Evolutionary conservation across 2,888 invertebrate species (phyloP).

Genomic region (Cryptocheilus praepositus): DNA sequence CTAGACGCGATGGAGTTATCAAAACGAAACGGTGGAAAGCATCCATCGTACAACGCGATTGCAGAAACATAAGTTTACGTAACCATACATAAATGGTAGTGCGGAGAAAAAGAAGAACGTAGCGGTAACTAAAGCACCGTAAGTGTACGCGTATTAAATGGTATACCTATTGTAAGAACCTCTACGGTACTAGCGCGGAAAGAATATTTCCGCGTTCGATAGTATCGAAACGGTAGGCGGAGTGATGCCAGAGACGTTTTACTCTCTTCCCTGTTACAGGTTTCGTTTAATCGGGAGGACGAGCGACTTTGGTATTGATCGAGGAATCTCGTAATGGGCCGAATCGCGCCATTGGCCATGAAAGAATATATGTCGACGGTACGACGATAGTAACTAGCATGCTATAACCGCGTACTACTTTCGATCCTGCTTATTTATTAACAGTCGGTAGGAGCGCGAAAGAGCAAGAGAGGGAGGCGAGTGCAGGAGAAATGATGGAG

Average conservation of each 20-base stretch:
- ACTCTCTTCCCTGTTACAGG: too few species aligned
- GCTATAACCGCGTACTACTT: conserved; percentile 21
- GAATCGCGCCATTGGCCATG: conserved; percentile 3
- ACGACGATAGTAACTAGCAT: conserved; percentile 10
- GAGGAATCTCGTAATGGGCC: too few species aligned
- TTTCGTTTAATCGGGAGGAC: too few species aligned
- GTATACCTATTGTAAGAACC: too few species aligned
- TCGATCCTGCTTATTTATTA: conserved; percentile 6
- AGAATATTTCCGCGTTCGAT: too few species aligned
- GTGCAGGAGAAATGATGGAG: conserved; percentile 8
- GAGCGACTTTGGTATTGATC: too few species aligned
- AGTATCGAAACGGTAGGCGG: too few species aligned
- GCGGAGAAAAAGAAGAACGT: too few species aligned
- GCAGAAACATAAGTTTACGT: conserved; percentile 25
- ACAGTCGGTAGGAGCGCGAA: conserved; percentile 19
- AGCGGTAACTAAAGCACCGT: too few species aligned
- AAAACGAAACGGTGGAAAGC: conserved; percentile 24
- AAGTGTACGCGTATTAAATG: too few species aligned
- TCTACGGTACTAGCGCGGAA: too few species aligned
- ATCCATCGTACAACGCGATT: conserved; percentile 20
- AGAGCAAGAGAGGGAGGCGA: conserved; percentile 9
- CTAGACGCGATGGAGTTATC: conserved; percentile 31
- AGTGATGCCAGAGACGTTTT: too few species aligned
- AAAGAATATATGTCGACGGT: conserved; percentile 23
- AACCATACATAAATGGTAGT: neutral